A percentile compares a stretch with the other conserved stretches of the same genome.
Evolutionary conservation across 2,888 invertebrate genomes (phyloP).

Genomic region (Microdon myrmicae): DNA sequence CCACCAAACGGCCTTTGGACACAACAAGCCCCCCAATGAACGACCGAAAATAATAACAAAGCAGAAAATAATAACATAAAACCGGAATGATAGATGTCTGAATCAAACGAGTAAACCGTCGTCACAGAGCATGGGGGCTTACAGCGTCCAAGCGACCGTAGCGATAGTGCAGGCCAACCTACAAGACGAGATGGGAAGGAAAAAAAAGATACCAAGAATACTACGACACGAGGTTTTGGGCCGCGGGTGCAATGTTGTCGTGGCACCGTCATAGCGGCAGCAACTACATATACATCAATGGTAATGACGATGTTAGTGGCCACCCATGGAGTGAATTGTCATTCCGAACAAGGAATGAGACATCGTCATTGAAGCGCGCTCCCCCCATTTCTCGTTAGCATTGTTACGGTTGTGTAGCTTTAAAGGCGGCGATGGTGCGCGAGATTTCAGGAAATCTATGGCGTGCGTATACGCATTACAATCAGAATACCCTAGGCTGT

Average conservation of each 20-base stretch:
- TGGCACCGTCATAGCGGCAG: constrained; percentile 9
- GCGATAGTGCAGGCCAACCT: too few species aligned
- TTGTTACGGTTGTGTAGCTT: constrained; percentile 24
- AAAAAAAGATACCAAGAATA: constrained; percentile 24
- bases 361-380: constrained; percentile 27
- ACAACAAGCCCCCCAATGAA: constrained; percentile 17
- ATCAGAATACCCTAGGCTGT: constrained; percentile 28
- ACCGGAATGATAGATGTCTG: constrained; percentile 47
- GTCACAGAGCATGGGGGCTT: constrained; percentile 1
- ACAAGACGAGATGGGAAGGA: constrained; percentile 3
- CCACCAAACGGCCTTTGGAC: too few species aligned
- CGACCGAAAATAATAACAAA: constrained; percentile 21
- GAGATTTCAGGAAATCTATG: constrained; percentile 40
- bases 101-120: constrained; percentile 29
- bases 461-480: constrained; percentile 39
- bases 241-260: too few species aligned
- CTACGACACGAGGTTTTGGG: constrained; percentile 13
- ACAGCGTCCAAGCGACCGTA: constrained; percentile 1
- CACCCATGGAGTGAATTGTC: constrained; percentile 49
- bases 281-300: constrained; percentile 16
- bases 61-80: constrained; percentile 31
- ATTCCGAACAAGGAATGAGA: constrained; percentile 40
- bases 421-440: constrained; percentile 26
- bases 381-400: constrained; percentile 23
- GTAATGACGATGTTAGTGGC: constrained; percentile 34